A percentile compares a stretch with the other conserved stretches of the same genome.
Conservation (phyloP, 2,113 vertebrate species). For the Chloroceryle aenea region DNA sequence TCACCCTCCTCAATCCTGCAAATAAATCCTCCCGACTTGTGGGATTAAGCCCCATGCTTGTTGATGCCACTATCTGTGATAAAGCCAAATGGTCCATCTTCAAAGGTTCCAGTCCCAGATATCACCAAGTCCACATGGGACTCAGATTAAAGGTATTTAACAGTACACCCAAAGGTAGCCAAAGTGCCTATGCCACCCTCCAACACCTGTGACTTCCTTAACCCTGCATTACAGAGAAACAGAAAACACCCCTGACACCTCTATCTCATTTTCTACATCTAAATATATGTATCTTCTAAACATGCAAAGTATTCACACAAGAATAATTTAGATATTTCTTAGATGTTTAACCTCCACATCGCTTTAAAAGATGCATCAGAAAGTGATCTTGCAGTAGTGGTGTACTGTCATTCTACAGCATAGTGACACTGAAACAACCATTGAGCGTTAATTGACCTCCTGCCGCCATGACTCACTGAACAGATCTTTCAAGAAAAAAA, state of each 20-base stretch:
- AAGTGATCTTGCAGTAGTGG: neutral
- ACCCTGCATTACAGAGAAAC: neutral
- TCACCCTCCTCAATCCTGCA: neutral
- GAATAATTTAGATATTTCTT: neutral
- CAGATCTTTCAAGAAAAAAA: neutral
- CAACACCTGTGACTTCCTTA: neutral
- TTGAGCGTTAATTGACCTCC: accelerated
- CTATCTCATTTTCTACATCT: neutral
- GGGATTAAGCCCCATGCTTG: accelerated
- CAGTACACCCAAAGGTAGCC: neutral
- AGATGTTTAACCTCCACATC: neutral
- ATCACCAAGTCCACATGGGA: neutral
- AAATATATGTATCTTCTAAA: neutral
- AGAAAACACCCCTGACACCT: accelerated
- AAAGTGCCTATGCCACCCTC: neutral
- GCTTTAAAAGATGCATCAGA: neutral
- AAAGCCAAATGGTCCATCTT: neutral
- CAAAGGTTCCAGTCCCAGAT: neutral
- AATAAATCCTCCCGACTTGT: neutral
- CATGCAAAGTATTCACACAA: neutral
- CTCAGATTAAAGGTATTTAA: neutral
- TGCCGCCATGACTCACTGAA: neutral
- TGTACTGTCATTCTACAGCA: neutral
- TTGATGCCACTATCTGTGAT: neutral
- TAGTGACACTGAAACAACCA: neutral